Base-by-base conservation (phyloP, 2,113 vertebrate genomes). In the Dasyurus viverrinus region DNA sequence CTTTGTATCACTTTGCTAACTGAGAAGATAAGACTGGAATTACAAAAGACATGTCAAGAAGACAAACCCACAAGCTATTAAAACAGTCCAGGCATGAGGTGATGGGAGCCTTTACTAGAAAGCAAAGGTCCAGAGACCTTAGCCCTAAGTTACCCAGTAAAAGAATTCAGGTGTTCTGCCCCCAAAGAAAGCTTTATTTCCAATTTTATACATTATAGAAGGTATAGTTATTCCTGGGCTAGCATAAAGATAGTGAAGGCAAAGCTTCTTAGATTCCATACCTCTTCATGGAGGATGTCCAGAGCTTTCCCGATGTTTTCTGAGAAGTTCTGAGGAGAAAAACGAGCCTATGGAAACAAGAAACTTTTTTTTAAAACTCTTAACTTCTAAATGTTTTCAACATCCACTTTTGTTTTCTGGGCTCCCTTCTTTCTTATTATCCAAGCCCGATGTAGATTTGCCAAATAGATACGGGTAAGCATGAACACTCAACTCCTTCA, bases 231-330 rank as follows among this genome's bases (percentile, higher is more conserved):
- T 46, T 46, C 27, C 42, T 23, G 24, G 26, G 46, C 48, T 3
- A 5, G 5, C 24, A 6, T 91, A 68, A n/a, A 23, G 53, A 10
- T 2, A 22, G 47, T 53, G 2, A 25, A 0, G 9, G 47, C 0
- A 2, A 47, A 96, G 53, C 2, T 2, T 50, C 92, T 48, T 60
- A 12, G 57, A 4, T 30, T 60, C 30, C 2, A 0, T 98, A 99
- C 99, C 99, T 99, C 98, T 30, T 50, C 91, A 0, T 99, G 98
- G 89, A 99, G 98, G 48, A 98, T 95, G 92, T 99, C 99, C 98
- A 99, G 96, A n/a, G 98, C 98, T 91, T 25, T 27, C 93, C 95
- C 92, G 11, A 99, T 22, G 93, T 96, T 96, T 57, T 68, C 90
- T 0, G 89, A 95, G 96, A 98, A 99, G 94, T 98, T 98, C 93